phyloP scores from a whole-genome alignment of 1,140 invertebrate genomes.

The Drosophila ohnishii region DNA sequence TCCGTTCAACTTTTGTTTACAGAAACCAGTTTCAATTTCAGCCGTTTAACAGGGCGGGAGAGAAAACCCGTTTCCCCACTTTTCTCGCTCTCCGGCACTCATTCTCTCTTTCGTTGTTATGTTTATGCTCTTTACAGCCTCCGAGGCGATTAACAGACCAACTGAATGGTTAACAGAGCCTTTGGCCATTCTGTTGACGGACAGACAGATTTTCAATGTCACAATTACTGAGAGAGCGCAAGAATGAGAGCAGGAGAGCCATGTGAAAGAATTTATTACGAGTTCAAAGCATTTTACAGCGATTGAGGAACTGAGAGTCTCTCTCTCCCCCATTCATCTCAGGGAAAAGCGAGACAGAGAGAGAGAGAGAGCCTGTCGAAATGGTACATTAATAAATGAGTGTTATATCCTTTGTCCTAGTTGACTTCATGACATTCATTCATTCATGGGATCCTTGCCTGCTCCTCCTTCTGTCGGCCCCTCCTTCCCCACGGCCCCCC shows the following conservation, averaged over 20 bases:
- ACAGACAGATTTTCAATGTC: constrained; percentile 68
- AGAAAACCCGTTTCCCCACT: constrained; percentile 27
- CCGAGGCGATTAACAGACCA: constrained; percentile 36
- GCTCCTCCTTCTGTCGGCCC: constrained; percentile 8
- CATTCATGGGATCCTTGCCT: constrained; percentile 62
- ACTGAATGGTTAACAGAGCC: too few relatives aligned
- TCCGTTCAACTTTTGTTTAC: constrained; percentile 21
- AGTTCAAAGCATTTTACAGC: constrained; percentile 55
- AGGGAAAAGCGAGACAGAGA: background rate
- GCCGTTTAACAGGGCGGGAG: constrained; percentile 10
- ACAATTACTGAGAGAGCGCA: constrained; percentile 51
- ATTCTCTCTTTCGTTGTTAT: background rate
- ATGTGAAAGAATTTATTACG: constrained; percentile 68
- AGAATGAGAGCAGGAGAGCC: constrained; percentile 13
- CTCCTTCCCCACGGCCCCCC: background rate
- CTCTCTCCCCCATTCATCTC: constrained; percentile 23
- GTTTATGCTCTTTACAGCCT: constrained; percentile 15
- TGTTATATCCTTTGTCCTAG: constrained; percentile 80
- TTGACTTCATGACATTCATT: constrained; percentile 80
- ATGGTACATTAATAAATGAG: constrained; percentile 80
- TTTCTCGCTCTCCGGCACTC: background rate
- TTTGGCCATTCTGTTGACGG: constrained; percentile 59
- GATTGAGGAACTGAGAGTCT: constrained; percentile 30
- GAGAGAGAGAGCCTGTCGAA: constrained; percentile 31
- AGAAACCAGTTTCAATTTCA: constrained; percentile 35